phyloP scores from a whole-genome alignment of 2,113 vertebrate species.

The Anolis carolinensis region DNA sequence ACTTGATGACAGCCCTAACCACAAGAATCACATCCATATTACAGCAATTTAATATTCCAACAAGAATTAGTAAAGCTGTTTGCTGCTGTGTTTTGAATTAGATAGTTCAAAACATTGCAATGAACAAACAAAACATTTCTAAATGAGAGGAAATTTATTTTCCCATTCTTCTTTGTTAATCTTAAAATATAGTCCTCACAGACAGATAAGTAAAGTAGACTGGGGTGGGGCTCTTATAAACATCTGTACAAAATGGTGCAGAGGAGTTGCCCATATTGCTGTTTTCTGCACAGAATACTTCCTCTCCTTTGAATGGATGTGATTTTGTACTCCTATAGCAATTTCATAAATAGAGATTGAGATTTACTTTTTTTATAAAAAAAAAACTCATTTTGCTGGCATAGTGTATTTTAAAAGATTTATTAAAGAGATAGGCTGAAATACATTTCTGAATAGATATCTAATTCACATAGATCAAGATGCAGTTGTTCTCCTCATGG shows the following conservation, averaged over 20 bases:
- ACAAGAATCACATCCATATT: too few relatives aligned
- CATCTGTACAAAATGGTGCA: too few relatives aligned
- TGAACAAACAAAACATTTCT: background rate
- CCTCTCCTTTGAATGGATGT: background rate
- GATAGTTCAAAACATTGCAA: background rate
- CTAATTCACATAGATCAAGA: background rate
- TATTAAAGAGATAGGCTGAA: background rate
- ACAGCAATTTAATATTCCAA: too few relatives aligned
- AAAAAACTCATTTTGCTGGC: too few relatives aligned
- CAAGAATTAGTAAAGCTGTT: background rate
- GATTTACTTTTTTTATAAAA: too few relatives aligned
- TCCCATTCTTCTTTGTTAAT: background rate
- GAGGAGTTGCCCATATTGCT: too few relatives aligned
- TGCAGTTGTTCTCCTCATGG: background rate
- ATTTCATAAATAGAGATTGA: background rate
- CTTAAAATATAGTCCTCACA: background rate
- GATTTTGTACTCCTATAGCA: background rate
- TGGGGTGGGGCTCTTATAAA: too few relatives aligned
- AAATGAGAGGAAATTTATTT: background rate
- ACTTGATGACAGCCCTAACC: background rate
- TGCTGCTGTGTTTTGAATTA: background rate
- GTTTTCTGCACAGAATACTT: too few relatives aligned
- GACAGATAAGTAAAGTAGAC: background rate
- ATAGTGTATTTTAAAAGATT: background rate
- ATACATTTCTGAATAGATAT: background rate